Evolutionary conservation across 2,797 vertebrate genomes (phyloP).

Genomic region (Gadopsis marmoratus): DNA sequence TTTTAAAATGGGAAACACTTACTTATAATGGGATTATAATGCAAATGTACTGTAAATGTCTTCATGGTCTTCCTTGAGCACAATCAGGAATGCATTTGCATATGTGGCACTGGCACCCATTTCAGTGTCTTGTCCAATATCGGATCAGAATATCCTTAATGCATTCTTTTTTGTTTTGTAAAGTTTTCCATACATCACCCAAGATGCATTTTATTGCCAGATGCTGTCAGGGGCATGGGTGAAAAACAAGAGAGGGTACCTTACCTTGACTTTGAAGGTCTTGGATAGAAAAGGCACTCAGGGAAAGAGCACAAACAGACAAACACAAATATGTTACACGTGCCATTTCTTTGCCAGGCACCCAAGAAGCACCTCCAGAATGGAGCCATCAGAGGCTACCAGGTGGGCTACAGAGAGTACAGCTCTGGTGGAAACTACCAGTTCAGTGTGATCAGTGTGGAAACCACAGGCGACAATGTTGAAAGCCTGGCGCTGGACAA

Average conservation of each 20-base stretch:
- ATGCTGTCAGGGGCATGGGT: background rate
- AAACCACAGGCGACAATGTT: slow-evolving; percentile 95
- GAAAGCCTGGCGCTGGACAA: slow-evolving; percentile 95
- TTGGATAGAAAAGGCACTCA: background rate
- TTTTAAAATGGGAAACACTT: background rate
- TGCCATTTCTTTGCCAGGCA: slow-evolving; percentile 77
- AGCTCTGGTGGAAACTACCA: slow-evolving; percentile 96
- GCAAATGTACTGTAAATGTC: background rate
- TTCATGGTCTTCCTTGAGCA: background rate
- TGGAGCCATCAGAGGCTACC: slow-evolving; percentile 95
- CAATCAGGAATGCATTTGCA: background rate
- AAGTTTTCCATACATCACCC: background rate
- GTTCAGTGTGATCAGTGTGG: slow-evolving; percentile 96
- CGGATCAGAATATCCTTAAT: background rate
- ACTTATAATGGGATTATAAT: background rate
- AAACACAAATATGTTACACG: background rate
- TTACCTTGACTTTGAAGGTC: background rate
- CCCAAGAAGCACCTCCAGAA: slow-evolving; percentile 97
- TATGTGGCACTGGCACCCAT: background rate
- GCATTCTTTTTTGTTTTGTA: background rate
- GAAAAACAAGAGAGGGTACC: background rate
- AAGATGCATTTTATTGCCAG: background rate
- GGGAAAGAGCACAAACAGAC: background rate
- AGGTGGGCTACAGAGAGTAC: slow-evolving; percentile 97
- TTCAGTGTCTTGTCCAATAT: background rate